These are phyloP conservation scores for Drosophila borealis DNA, from an alignment of 2,888 invertebrate species.

Conservation along the genomic window DNA sequence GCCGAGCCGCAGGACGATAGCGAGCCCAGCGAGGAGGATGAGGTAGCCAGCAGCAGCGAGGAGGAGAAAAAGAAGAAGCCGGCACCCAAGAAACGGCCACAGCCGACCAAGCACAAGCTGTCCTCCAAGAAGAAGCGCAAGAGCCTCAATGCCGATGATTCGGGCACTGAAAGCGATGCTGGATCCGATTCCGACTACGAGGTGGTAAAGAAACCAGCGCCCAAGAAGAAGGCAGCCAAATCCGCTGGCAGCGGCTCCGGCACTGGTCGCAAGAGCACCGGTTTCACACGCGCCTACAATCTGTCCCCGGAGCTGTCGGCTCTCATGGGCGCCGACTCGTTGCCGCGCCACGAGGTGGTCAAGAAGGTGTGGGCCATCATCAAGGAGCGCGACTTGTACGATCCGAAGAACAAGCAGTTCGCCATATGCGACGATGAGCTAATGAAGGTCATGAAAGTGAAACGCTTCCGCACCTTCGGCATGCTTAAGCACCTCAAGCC, in stretches of 20 bases:
- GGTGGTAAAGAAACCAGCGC: conserved; percentile 76
- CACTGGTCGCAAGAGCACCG: conserved; percentile 88
- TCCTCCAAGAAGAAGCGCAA: conserved; percentile 82
- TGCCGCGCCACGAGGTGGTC: conserved; percentile 96
- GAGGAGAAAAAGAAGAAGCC: conserved; percentile 73
- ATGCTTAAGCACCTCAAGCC: conserved; percentile 98
- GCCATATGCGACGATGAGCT: conserved; percentile 97
- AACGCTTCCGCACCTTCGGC: conserved; percentile 96
- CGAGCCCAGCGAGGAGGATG: conserved; percentile 81
- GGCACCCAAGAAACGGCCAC: conserved; percentile 79
- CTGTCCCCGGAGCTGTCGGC: conserved; percentile 94
- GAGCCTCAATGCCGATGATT: conserved; percentile 78
- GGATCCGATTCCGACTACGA: conserved; percentile 83
- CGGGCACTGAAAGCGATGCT: conserved; percentile 82
- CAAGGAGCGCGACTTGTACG: conserved; percentile 94
- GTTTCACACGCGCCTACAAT: conserved; percentile 93
- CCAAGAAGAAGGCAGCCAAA: conserved; percentile 65
- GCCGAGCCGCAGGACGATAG: conserved; percentile 85
- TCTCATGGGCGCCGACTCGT: conserved; percentile 91
- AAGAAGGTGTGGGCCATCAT: conserved; percentile 96
- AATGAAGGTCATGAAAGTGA: conserved; percentile 94
- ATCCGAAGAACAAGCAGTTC: conserved; percentile 97
- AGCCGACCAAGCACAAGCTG: conserved; percentile 82
- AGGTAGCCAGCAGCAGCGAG: conserved; percentile 70
- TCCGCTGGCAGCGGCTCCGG: conserved; percentile 71